Percentiles rank a stretch among this genome's conserved stretches.
Conservation (phyloP, 2,888 invertebrate genomes). For the Ditylenchus weischeri region DNA sequence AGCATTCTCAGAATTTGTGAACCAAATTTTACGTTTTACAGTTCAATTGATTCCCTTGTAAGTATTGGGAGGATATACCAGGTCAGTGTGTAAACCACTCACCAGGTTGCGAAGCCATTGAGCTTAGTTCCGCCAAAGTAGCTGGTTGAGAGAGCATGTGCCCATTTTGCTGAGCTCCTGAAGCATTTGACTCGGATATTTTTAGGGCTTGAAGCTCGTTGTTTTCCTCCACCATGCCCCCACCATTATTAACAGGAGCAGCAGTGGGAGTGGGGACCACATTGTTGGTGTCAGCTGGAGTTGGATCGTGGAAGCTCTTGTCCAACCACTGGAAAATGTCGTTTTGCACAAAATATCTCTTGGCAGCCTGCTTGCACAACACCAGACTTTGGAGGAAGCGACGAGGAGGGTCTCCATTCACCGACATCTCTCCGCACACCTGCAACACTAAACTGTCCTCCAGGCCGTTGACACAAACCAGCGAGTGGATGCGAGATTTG, state of each 20-base stretch:
- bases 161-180: not conserved
- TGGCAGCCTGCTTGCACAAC: slow-evolving; percentile 39
- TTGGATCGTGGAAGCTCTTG: slow-evolving; percentile 7
- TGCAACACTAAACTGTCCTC: slow-evolving; percentile 20
- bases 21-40: no score
- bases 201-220: no score
- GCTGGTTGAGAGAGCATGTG: not conserved
- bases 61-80: no score
- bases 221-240: not conserved
- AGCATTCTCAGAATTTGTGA: no score
- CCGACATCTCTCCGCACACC: slow-evolving; percentile 24
- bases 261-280: not conserved
- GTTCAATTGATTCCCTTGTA: no score
- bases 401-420: slow-evolving; percentile 21
- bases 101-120: not conserved
- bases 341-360: slow-evolving; percentile 42
- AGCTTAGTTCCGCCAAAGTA: not conserved
- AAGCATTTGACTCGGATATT: no score
- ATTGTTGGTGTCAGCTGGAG: not conserved
- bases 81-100: not conserved
- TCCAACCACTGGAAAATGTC: slow-evolving; percentile 31
- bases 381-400: slow-evolving; percentile 41
- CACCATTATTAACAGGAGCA: no score
- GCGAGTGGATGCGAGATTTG: slow-evolving; percentile 22
- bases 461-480: slow-evolving; percentile 7